These are phyloP conservation scores for Scleropages formosus DNA, from an alignment of 2,797 vertebrate genomes.

Conservation along the genomic window DNA sequence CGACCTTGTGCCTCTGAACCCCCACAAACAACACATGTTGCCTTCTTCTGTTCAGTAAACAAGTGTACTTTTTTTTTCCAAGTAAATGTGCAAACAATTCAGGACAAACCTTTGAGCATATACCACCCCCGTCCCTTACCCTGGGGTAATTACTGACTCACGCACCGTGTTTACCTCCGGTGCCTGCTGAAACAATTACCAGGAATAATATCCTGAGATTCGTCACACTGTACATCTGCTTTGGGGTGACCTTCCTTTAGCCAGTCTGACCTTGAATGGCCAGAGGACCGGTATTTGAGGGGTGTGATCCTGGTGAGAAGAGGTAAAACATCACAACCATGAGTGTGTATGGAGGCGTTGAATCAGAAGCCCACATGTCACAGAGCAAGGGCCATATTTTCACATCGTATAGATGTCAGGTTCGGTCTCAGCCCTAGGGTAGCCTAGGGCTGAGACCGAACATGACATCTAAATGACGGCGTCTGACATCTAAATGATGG, in stretches of 20 bases:
- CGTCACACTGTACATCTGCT: background rate
- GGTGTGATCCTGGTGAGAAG: background rate
- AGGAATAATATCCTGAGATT: constrained; percentile 23
- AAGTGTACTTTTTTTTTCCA: background rate
- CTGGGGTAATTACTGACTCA: constrained; percentile 12
- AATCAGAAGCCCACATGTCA: background rate
- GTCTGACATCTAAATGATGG: too few relatives aligned
- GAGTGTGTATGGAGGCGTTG: background rate
- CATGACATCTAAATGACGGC: too few relatives aligned
- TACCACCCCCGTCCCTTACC: background rate
- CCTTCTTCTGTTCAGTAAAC: constrained; percentile 14
- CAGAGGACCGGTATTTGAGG: background rate
- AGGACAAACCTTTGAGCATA: constrained; percentile 21
- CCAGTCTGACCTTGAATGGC: background rate
- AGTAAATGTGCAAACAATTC: constrained; percentile 29
- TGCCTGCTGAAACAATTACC: constrained; percentile 25
- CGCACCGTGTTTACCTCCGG: constrained; percentile 23
- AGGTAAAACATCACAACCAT: background rate
- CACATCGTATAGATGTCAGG: too few relatives aligned
- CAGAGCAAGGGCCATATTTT: background rate
- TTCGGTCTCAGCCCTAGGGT: too few relatives aligned
- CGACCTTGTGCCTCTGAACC: background rate
- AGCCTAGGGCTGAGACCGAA: too few relatives aligned
- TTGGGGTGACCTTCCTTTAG: background rate
- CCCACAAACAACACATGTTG: background rate